Percentiles rank a stretch among this genome's conserved stretches.
These are phyloP conservation scores for Forbesichthys agassizii DNA, from an alignment of 2,113 vertebrate genomes.

Conservation along the genomic window DNA sequence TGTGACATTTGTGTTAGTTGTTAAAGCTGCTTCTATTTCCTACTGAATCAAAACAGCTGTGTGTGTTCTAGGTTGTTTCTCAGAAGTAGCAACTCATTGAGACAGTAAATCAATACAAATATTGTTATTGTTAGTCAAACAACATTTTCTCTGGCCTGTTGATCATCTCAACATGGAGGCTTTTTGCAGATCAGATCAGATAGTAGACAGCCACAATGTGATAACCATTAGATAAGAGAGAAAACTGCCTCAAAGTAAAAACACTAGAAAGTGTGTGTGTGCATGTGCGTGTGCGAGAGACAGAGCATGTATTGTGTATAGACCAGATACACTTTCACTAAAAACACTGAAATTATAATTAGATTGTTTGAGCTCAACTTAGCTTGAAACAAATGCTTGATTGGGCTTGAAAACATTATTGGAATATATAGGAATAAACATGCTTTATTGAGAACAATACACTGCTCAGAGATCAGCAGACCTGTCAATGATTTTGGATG, in stretches of 20 bases:
- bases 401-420: background rate
- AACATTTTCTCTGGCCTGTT: conserved; percentile 23
- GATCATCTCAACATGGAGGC: conserved; percentile 18
- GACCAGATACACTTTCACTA: too few species aligned
- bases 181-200: conserved; percentile 23
- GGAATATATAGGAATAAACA: background rate
- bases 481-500: background rate
- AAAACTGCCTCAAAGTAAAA: too few species aligned
- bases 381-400: background rate
- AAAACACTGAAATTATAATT: too few species aligned
- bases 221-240: background rate
- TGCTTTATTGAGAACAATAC: background rate
- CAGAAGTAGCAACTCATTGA: conserved; percentile 26
- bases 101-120: conserved; percentile 60
- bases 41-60: background rate
- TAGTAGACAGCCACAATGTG: background rate
- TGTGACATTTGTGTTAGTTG: too few species aligned
- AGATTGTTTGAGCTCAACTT: too few species aligned
- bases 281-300: too few species aligned
- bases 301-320: too few species aligned
- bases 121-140: conserved; percentile 49
- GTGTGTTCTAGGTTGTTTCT: conserved; percentile 24
- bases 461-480: background rate
- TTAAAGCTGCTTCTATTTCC: too few species aligned
- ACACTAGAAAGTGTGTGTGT: too few species aligned